Conservation (phyloP, 2,888 invertebrate genomes). For the Amaurobius ferox region DNA sequence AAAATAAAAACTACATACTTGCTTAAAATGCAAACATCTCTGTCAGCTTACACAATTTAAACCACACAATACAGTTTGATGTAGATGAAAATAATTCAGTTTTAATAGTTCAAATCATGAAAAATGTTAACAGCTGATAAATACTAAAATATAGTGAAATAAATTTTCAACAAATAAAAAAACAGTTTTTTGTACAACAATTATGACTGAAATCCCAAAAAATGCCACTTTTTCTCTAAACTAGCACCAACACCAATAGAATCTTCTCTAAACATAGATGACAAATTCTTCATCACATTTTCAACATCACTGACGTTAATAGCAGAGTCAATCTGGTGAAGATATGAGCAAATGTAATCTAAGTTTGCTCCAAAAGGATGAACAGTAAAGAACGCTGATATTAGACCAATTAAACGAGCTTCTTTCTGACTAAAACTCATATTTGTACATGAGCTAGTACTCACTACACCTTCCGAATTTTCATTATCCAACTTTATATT, state of each 20-base stretch:
- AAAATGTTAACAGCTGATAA: no score
- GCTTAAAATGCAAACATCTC: no score
- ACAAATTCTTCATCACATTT: slow-evolving; percentile 85
- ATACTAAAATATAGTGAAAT: no score
- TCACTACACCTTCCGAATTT: background rate
- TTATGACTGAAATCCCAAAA: slow-evolving; percentile 82
- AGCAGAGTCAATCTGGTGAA: slow-evolving; percentile 87
- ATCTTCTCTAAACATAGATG: slow-evolving; percentile 87
- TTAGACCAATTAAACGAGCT: slow-evolving; percentile 80
- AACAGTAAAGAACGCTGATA: slow-evolving; percentile 92
- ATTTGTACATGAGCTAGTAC: background rate
- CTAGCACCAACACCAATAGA: slow-evolving; percentile 89
- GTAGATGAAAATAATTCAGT: no score
- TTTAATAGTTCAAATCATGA: no score
- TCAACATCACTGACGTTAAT: slow-evolving; percentile 87
- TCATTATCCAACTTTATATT: background rate
- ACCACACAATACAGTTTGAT: no score
- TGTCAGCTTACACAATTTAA: no score
- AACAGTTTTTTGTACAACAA: no score
- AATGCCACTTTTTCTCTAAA: slow-evolving; percentile 91
- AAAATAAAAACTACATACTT: no score
- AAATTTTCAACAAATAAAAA: no score
- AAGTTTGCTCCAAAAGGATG: slow-evolving; percentile 95
- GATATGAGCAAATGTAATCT: slow-evolving; percentile 93
- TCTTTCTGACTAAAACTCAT: slow-evolving; percentile 75